Conservation (phyloP, 2,888 invertebrate species). For the Euspilapteryx auroguttella region DNA sequence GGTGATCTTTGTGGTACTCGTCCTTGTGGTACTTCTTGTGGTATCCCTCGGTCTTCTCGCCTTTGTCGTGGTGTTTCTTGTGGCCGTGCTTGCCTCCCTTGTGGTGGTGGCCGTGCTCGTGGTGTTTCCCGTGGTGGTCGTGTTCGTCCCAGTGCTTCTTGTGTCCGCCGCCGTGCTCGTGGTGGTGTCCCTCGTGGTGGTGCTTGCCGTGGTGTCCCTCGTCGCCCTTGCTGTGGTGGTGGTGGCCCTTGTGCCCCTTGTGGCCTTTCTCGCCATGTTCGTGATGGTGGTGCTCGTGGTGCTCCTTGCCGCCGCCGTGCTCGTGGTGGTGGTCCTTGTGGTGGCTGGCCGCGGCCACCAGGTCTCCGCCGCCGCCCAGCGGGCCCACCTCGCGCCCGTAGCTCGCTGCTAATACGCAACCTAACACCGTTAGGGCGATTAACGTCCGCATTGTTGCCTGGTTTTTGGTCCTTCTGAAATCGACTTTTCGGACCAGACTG, state of each 20-base stretch:
- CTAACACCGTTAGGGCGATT: constrained; percentile 36
- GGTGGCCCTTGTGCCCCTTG: constrained; percentile 75
- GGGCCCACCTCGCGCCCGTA: constrained; percentile 34
- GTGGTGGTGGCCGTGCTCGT: constrained; percentile 75
- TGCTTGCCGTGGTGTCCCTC: constrained; percentile 77
- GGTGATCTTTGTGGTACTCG: constrained; percentile 84
- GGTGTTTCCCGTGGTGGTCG: constrained; percentile 74
- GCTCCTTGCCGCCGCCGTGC: constrained; percentile 69
- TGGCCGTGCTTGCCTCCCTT: constrained; percentile 79
- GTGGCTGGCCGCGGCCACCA: constrained; percentile 52
- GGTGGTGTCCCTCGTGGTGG: constrained; percentile 74
- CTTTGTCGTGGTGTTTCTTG: constrained; percentile 84
- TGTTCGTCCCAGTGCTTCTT: constrained; percentile 78
- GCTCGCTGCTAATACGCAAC: constrained; percentile 29
- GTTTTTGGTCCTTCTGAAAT: constrained; percentile 23
- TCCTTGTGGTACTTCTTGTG: constrained; percentile 87
- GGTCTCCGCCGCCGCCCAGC: constrained; percentile 29
- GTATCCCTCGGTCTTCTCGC: constrained; percentile 80
- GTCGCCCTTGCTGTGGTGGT: constrained; percentile 78
- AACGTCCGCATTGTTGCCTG: constrained; percentile 41
- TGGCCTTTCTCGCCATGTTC: constrained; percentile 75
- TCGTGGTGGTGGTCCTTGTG: constrained; percentile 59
- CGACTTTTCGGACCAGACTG: constrained; percentile 39
- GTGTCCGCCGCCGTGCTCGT: constrained; percentile 77
- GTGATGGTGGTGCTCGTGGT: constrained; percentile 68